These are phyloP conservation scores for Anagrus nilaparvatae DNA, from an alignment of 1,140 invertebrate species.

Conservation along the genomic window DNA sequence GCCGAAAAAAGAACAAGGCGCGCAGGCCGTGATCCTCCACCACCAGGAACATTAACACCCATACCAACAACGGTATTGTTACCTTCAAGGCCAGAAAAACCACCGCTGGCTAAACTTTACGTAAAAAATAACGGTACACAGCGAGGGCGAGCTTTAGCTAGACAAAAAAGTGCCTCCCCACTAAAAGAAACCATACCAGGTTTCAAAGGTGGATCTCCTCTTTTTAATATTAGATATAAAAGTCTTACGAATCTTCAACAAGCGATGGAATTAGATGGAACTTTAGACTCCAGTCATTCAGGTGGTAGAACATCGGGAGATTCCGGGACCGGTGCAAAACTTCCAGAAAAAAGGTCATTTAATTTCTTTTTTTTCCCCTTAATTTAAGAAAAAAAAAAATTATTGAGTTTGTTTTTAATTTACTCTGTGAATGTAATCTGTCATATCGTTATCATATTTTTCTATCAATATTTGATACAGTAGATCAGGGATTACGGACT, in stretches of 20 bases:
- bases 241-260: conserved; percentile 68
- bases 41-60: neutral
- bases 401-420: no score
- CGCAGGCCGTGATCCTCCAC: conserved; percentile 42
- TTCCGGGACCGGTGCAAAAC: conserved; percentile 64
- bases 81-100: conserved; percentile 35
- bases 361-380: no score
- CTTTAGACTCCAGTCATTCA: conserved; percentile 78
- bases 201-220: conserved; percentile 61
- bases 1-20: conserved; percentile 55
- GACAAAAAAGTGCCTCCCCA: conserved; percentile 63
- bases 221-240: conserved; percentile 76
- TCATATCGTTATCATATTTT: no score
- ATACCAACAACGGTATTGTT: neutral
- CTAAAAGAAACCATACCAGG: conserved; percentile 61
- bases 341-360: conserved; percentile 73
- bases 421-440: no score
- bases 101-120: conserved; percentile 58
- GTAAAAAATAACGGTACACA: conserved; percentile 64
- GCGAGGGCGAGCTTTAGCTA: conserved; percentile 51
- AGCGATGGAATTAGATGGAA: conserved; percentile 69
- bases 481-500: no score
- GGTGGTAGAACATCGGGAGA: conserved; percentile 76
- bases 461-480: no score
- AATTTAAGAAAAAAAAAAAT: no score